Conservation (phyloP, 2,888 invertebrate species). For the Phyllotreta striolata region DNA sequence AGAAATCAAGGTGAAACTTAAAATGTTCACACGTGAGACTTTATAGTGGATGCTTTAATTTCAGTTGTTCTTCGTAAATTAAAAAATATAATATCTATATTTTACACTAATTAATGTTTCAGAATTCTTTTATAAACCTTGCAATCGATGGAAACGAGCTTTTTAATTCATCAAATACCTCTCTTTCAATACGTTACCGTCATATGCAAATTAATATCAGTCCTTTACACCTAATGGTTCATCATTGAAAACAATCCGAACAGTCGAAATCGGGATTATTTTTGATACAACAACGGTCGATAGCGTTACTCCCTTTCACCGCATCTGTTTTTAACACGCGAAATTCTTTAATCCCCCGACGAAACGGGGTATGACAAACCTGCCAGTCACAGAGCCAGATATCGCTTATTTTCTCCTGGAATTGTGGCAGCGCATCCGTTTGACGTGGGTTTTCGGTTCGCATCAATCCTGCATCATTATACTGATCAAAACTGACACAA, state of each 20-base stretch:
- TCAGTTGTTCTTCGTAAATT: neutral
- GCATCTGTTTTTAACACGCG: slow-evolving; percentile 42
- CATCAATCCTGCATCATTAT: slow-evolving; percentile 14
- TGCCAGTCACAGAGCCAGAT: slow-evolving; percentile 50
- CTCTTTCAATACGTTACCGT: no score
- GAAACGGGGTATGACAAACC: slow-evolving; percentile 51
- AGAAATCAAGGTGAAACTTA: slow-evolving; percentile 14
- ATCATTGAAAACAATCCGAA: neutral
- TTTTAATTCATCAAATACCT: no score
- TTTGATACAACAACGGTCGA: slow-evolving; percentile 7
- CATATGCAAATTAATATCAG: no score
- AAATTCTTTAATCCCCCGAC: slow-evolving; percentile 54
- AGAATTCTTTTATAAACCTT: no score
- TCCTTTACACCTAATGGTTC: neutral
- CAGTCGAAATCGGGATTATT: neutral
- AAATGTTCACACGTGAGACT: slow-evolving; percentile 5
- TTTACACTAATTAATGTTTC: no score
- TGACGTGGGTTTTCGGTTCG: slow-evolving; percentile 22
- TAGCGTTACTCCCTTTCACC: neutral
- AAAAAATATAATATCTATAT: no score
- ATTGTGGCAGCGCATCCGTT: slow-evolving; percentile 19
- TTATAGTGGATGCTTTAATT: neutral
- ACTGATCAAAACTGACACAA: no score
- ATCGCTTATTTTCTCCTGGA: slow-evolving; percentile 29
- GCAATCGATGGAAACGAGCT: no score